Conservation (phyloP, 2,113 vertebrate species). For the Heterotilapia buettikoferi region DNA sequence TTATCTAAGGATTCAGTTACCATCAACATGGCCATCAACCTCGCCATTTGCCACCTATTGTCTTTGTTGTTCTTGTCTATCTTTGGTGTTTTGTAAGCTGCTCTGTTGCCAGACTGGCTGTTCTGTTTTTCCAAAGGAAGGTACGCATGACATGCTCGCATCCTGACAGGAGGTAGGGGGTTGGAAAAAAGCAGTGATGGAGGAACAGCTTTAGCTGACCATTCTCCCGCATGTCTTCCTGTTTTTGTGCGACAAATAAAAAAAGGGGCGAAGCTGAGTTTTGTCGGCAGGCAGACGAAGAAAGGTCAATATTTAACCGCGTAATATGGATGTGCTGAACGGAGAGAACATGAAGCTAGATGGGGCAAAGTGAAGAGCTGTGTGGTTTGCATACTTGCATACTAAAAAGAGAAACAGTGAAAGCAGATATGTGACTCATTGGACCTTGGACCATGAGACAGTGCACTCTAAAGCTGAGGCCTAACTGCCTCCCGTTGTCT, state of each 20-base stretch:
- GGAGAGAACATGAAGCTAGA: background rate
- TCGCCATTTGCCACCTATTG: background rate
- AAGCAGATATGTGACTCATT: background rate
- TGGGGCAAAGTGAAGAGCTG: background rate
- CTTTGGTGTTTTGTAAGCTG: slow-evolving; percentile 25
- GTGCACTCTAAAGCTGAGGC: background rate
- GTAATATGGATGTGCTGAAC: background rate
- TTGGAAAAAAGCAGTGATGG: slow-evolving; percentile 32
- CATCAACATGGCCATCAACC: background rate
- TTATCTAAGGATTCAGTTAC: background rate
- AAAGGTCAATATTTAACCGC: slow-evolving; percentile 37
- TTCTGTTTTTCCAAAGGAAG: slow-evolving; percentile 58
- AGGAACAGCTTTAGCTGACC: slow-evolving; percentile 12
- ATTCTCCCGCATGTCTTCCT: slow-evolving; percentile 35
- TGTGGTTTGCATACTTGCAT: background rate
- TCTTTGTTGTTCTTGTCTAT: slow-evolving; percentile 29
- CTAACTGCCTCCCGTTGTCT: background rate
- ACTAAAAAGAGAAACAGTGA: background rate
- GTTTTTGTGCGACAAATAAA: slow-evolving; percentile 15
- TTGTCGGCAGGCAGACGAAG: background rate
- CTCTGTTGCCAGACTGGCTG: background rate
- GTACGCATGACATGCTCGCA: slow-evolving; percentile 18
- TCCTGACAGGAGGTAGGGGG: slow-evolving; percentile 56
- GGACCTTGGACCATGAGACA: background rate
- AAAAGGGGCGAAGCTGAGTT: background rate